These are phyloP conservation scores for Oreochromis mossambicus DNA, from an alignment of 2,797 vertebrate genomes.

Conservation along the genomic window DNA sequence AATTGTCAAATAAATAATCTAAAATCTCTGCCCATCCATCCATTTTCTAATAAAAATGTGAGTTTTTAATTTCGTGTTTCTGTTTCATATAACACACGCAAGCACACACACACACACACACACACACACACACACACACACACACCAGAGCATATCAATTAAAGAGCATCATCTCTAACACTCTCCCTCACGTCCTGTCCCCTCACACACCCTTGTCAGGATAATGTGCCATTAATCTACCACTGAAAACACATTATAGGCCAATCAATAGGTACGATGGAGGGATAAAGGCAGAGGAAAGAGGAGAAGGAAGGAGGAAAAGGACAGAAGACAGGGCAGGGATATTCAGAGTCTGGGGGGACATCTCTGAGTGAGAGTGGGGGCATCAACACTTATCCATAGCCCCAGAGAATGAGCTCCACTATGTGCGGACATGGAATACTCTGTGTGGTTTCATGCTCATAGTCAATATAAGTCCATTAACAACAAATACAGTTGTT, in stretches of 20 bases:
- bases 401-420: conserved; percentile 56
- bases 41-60: neutral
- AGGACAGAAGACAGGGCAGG: conserved; percentile 41
- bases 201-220: conserved; percentile 68
- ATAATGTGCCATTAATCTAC: conserved; percentile 78
- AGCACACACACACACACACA: neutral
- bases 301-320: conserved; percentile 57
- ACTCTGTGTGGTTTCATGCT: conserved; percentile 80
- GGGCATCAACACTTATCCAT: conserved; percentile 57
- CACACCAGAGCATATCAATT: conserved; percentile 44
- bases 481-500: conserved; percentile 80
- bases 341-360: conserved; percentile 48
- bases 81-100: neutral
- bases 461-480: conserved; percentile 90
- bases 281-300: conserved; percentile 61
- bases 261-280: conserved; percentile 69
- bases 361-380: conserved; percentile 15
- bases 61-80: neutral
- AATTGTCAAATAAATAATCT: neutral
- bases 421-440: conserved; percentile 75
- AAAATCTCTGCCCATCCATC: neutral
- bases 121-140: neutral
- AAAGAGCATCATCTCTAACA: conserved; percentile 60
- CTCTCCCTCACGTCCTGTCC: conserved; percentile 66
- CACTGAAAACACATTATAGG: conserved; percentile 78